Evolutionary conservation across 2,797 vertebrate genomes (phyloP).

Genomic region (Pogonophryne albipinna): DNA sequence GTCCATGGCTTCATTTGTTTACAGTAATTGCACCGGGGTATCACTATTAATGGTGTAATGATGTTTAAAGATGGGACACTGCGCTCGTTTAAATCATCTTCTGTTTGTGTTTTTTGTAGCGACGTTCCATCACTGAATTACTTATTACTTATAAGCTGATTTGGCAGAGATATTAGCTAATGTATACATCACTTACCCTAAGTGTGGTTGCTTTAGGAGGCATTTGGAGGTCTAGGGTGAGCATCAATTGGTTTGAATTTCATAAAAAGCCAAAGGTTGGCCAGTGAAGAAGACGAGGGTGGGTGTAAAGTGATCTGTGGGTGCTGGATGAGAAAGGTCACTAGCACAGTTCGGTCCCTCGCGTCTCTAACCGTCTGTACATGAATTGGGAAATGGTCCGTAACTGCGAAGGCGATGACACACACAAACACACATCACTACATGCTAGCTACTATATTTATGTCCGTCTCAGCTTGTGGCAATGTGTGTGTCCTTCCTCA

Average conservation of each 20-base stretch:
- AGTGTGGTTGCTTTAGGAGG: slow-evolving; percentile 6
- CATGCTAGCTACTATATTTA: neutral
- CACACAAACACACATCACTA: slow-evolving; percentile 28
- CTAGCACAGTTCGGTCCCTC: slow-evolving; percentile 37
- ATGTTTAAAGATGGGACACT: slow-evolving; percentile 55
- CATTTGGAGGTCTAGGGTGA: slow-evolving; percentile 9
- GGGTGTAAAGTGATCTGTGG: slow-evolving; percentile 34
- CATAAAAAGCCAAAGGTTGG: slow-evolving; percentile 15
- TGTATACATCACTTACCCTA: slow-evolving; percentile 24
- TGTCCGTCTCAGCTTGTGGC: slow-evolving; percentile 8
- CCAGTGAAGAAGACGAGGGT: neutral
- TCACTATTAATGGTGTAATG: slow-evolving; percentile 59
- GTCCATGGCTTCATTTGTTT: slow-evolving; percentile 62
- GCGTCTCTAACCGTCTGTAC: slow-evolving; percentile 53
- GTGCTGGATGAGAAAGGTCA: slow-evolving; percentile 55
- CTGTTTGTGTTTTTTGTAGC: slow-evolving; percentile 38
- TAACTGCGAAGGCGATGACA: slow-evolving; percentile 45
- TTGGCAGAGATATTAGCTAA: slow-evolving; percentile 12
- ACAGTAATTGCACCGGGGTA: slow-evolving; percentile 56
- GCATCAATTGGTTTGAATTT: slow-evolving; percentile 2
- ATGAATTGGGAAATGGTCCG: slow-evolving; percentile 57
- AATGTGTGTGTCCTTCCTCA: slow-evolving; percentile 1
- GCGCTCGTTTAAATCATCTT: slow-evolving; percentile 59
- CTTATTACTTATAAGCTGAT: slow-evolving; percentile 37
- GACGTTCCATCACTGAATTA: slow-evolving; percentile 31